These are phyloP conservation scores for Lasioglossum calceatum DNA, from an alignment of 2,888 invertebrate genomes.

Conservation along the genomic window DNA sequence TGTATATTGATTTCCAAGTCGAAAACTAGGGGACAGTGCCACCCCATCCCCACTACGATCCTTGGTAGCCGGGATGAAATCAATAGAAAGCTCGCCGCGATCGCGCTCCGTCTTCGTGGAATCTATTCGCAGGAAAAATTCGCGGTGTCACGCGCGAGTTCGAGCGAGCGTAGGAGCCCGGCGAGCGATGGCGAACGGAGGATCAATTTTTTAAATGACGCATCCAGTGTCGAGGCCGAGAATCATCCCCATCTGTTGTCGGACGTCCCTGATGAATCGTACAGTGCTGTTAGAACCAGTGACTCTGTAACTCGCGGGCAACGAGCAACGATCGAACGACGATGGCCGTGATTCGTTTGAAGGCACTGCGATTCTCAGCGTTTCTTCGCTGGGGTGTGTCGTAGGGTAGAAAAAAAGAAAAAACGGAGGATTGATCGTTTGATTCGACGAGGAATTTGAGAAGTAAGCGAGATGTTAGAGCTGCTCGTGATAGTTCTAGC, in stretches of 20 bases:
- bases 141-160: conserved; percentile 28
- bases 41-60: conserved; percentile 72
- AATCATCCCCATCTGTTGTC: conserved; percentile 3
- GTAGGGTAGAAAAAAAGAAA: conserved; percentile 32
- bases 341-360: conserved; percentile 52
- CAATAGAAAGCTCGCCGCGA: conserved; percentile 80
- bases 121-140: conserved; percentile 62
- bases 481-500: conserved; percentile 66
- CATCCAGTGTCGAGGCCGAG: background rate
- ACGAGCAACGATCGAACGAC: conserved; percentile 29
- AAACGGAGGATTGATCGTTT: too few relatives aligned
- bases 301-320: background rate
- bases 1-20: conserved; percentile 58
- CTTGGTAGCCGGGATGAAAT: conserved; percentile 74
- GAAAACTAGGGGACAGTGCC: conserved; percentile 42
- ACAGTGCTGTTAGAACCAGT: conserved; percentile 2
- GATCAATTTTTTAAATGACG: conserved; percentile 19
- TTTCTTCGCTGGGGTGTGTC: conserved; percentile 64
- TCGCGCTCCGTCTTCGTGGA: conserved; percentile 58
- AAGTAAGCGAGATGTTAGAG: conserved; percentile 45
- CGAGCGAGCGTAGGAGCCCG: conserved; percentile 26
- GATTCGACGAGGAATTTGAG: background rate
- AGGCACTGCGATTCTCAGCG: conserved; percentile 40
- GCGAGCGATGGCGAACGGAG: conserved; percentile 38
- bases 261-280: background rate